phyloP scores from a whole-genome alignment of 2,888 invertebrate species.

The Amphipoea lucens region DNA sequence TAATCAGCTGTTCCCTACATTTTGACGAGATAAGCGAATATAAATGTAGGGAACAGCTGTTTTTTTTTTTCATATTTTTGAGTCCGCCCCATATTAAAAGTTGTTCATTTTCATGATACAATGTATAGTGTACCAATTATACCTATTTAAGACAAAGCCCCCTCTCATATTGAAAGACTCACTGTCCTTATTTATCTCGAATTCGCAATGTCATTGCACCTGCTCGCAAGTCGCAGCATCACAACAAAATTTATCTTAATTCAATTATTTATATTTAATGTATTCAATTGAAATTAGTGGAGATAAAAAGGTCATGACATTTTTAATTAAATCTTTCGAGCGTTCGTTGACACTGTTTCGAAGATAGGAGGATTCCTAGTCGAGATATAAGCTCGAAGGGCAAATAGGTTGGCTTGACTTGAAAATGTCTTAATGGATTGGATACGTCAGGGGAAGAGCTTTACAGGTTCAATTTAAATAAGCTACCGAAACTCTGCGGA shows the following conservation, averaged over 20 bases:
- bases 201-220: conserved; percentile 35
- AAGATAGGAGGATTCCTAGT: not conserved
- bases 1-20: no score
- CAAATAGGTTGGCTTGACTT: not conserved
- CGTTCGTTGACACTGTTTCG: conserved; percentile 25
- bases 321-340: conserved; percentile 25
- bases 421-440: not conserved
- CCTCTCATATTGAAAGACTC: not conserved
- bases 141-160: not conserved
- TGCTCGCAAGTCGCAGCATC: not conserved
- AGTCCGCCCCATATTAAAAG: no score
- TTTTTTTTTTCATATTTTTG: no score
- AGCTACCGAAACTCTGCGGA: no score
- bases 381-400: not conserved
- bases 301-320: conserved; percentile 37
- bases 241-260: conserved; percentile 36
- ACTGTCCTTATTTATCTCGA: conserved; percentile 25
- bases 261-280: conserved; percentile 48
- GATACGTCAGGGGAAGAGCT: no score
- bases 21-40: no score
- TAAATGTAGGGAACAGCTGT: no score
- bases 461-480: no score
- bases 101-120: no score
- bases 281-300: conserved; percentile 23
- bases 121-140: not conserved